phyloP scores from a whole-genome alignment of 2,888 invertebrate genomes.

The Brenthis daphne region DNA sequence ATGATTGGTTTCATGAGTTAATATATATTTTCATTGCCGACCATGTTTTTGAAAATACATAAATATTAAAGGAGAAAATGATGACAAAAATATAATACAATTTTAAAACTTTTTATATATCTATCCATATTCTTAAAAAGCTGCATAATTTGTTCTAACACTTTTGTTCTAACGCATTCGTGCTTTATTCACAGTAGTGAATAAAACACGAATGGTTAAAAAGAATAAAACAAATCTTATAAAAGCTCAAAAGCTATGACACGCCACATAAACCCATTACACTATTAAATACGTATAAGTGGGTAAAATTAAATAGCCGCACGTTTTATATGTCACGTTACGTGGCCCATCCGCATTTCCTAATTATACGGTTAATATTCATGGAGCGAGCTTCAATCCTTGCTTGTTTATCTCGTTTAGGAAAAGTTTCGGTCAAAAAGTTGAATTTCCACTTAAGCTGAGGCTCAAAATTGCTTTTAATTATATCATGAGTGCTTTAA shows the following conservation, averaged over 20 bases:
- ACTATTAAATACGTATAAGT: conserved; percentile 15
- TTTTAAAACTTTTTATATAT: no score
- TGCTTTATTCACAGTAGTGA: no score
- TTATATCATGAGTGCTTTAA: conserved; percentile 9
- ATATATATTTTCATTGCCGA: no score
- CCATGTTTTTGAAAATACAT: no score
- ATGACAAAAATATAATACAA: no score
- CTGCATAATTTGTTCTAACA: no score
- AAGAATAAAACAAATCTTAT: not conserved
- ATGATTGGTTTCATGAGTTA: no score
- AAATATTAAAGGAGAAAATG: no score
- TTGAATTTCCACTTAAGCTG: conserved; percentile 11
- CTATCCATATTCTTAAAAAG: no score
- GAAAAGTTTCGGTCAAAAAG: conserved; percentile 23
- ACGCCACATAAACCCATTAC: conserved; percentile 10
- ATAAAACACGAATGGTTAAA: not conserved
- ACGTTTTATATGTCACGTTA: conserved; percentile 31
- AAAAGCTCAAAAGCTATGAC: not conserved
- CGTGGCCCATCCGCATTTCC: conserved; percentile 30
- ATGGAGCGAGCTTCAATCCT: conserved; percentile 24
- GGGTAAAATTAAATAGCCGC: conserved; percentile 20
- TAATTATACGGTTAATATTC: conserved; percentile 32
- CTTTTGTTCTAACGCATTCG: no score
- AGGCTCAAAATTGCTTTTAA: conserved; percentile 16
- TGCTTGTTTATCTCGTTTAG: conserved; percentile 27